Evolutionary conservation across 2,797 vertebrate species (phyloP).

Genomic region (Scolopax bukidnonensis): DNA sequence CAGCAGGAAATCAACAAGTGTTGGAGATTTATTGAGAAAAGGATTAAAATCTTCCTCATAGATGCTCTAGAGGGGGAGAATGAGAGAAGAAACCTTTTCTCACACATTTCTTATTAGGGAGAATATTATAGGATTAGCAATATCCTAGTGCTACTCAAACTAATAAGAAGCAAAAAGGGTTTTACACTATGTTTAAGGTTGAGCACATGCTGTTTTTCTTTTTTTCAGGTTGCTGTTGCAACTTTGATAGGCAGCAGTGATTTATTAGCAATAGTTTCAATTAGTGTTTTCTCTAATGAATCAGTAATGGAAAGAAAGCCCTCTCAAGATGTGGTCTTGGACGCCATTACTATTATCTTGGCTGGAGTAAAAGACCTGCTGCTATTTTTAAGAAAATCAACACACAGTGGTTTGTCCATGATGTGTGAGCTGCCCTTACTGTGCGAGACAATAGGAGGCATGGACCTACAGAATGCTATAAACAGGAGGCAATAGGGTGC

Average conservation of each 20-base stretch:
- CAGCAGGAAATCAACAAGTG: neutral
- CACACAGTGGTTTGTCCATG: neutral
- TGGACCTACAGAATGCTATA: neutral
- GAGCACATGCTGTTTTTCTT: neutral
- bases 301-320: neutral
- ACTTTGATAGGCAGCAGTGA: constrained; percentile 5
- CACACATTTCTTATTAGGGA: neutral
- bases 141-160: neutral
- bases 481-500: neutral
- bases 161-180: neutral
- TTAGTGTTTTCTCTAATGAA: constrained; percentile 30
- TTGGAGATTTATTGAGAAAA: neutral
- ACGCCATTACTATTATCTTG: constrained; percentile 9
- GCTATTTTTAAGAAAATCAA: constrained; percentile 31
- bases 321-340: neutral
- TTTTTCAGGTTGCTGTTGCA: neutral
- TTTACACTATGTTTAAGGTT: neutral
- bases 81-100: neutral
- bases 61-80: neutral
- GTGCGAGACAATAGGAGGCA: neutral
- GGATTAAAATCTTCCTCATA: neutral
- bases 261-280: constrained; percentile 32
- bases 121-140: neutral
- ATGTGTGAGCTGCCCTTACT: neutral
- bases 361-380: constrained; percentile 3